Percentiles rank a stretch among this genome's conserved stretches.
Conservation (phyloP, 1,140 invertebrate genomes). For the Zaprionus ghesquierei region DNA sequence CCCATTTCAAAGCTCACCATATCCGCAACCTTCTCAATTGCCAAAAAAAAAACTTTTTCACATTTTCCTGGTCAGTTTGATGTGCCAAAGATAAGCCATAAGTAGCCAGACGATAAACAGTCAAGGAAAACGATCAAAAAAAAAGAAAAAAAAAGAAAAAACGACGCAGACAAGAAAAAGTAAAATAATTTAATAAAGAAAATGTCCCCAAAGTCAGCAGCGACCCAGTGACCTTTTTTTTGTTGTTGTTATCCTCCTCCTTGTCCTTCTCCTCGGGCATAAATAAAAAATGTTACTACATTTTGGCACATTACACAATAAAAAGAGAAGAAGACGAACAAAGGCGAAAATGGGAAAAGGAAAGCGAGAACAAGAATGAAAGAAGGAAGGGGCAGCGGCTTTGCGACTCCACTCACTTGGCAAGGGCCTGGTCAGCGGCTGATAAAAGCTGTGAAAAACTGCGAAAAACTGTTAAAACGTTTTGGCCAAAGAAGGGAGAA, state of each 20-base stretch:
- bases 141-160: no score
- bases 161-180: slow-evolving; percentile 12
- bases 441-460: slow-evolving; percentile 59
- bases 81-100: slow-evolving; percentile 55
- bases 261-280: slow-evolving; percentile 27
- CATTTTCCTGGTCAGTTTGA: slow-evolving; percentile 55
- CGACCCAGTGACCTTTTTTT: slow-evolving; percentile 64
- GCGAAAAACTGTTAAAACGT: slow-evolving; percentile 65
- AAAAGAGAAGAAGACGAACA: slow-evolving; percentile 23
- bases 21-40: neutral
- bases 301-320: slow-evolving; percentile 68
- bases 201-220: slow-evolving; percentile 41
- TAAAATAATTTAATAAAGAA: slow-evolving; percentile 71
- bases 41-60: slow-evolving; percentile 21
- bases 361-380: slow-evolving; percentile 24
- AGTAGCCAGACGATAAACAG: slow-evolving; percentile 37
- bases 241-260: no score
- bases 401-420: neutral
- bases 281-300: slow-evolving; percentile 74
- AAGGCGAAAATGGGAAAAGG: neutral
- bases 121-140: slow-evolving; percentile 1
- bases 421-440: slow-evolving; percentile 15
- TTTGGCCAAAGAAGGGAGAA: slow-evolving; percentile 16
- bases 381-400: neutral
- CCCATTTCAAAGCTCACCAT: neutral